Conservation (phyloP, 2,113 vertebrate species). For the Atlantisia rogersi region DNA sequence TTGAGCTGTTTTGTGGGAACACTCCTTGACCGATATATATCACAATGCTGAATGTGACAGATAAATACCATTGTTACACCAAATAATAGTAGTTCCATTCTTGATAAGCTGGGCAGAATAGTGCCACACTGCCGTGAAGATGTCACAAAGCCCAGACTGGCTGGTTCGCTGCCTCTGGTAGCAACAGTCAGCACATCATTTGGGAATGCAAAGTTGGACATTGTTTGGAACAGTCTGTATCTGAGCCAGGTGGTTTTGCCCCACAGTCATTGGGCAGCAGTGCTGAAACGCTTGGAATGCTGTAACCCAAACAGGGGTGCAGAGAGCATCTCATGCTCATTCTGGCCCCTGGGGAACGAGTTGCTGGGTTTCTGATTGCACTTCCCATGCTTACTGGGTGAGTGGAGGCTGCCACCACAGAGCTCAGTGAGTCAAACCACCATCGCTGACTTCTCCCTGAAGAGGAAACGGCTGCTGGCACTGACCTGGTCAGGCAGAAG, state of each 20-base stretch:
- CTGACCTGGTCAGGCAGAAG: not conserved
- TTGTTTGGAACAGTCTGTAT: not conserved
- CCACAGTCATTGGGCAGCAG: not conserved
- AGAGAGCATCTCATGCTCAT: not conserved
- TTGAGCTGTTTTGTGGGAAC: conserved; percentile 34
- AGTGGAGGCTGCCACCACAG: not conserved
- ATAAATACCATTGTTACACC: not conserved
- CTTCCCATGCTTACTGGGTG: not conserved
- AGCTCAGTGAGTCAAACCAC: not conserved
- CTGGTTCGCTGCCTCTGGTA: not conserved
- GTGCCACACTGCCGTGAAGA: not conserved
- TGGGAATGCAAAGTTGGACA: not conserved
- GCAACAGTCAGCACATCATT: not conserved
- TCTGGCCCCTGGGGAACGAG: accelerated
- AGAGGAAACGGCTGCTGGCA: not conserved
- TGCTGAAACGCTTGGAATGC: not conserved
- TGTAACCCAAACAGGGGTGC: not conserved
- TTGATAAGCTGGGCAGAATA: not conserved
- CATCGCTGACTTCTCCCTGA: not conserved
- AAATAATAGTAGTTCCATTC: not conserved
- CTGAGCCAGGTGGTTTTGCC: not conserved
- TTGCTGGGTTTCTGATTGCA: not conserved
- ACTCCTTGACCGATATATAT: conserved; percentile 40
- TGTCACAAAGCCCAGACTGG: not conserved
- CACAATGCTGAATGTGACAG: not conserved